Percentiles rank a stretch among this genome's conserved stretches.
Evolutionary conservation across 2,888 invertebrate genomes (phyloP).

Genomic region (Cenopis cana): DNA sequence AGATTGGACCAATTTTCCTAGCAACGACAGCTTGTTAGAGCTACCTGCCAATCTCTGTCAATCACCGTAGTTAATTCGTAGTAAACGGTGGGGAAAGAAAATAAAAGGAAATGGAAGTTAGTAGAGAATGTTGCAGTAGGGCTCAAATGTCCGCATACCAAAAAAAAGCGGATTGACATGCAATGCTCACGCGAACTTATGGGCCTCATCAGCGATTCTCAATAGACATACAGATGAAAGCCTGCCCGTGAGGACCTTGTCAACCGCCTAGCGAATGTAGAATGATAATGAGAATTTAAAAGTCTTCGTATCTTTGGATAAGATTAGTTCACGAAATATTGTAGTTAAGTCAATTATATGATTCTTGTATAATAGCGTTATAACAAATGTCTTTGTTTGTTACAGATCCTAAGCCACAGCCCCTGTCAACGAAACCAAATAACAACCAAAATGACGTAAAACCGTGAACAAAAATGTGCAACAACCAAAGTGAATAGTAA

Average conservation of each 20-base stretch:
- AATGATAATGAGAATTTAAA: no score
- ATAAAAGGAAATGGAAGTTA: slow-evolving; percentile 30
- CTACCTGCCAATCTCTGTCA: slow-evolving; percentile 32
- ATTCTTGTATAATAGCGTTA: neutral
- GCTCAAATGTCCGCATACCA: neutral
- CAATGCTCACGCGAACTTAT: neutral
- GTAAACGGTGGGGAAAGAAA: slow-evolving; percentile 15
- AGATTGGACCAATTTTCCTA: slow-evolving; percentile 38
- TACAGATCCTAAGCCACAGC: slow-evolving; percentile 14
- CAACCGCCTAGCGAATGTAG: no score
- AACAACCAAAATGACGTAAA: slow-evolving; percentile 41
- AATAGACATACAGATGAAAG: neutral
- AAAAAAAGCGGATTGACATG: neutral
- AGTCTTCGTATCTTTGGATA: no score
- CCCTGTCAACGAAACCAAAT: slow-evolving; percentile 35
- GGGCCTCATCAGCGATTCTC: neutral
- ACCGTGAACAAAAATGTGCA: slow-evolving; percentile 33
- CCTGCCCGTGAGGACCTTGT: no score
- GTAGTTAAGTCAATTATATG: neutral
- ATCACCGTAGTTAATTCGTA: slow-evolving; percentile 29
- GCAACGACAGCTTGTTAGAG: slow-evolving; percentile 39
- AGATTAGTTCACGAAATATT: neutral
- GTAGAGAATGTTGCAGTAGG: neutral
- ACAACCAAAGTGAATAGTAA: slow-evolving; percentile 20
- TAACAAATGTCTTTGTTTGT: slow-evolving; percentile 20